A percentile compares a stretch with the other conserved stretches of the same genome.
Evolutionary conservation across 2,113 vertebrate species (phyloP).

Genomic region (Hiodon tergisus): DNA sequence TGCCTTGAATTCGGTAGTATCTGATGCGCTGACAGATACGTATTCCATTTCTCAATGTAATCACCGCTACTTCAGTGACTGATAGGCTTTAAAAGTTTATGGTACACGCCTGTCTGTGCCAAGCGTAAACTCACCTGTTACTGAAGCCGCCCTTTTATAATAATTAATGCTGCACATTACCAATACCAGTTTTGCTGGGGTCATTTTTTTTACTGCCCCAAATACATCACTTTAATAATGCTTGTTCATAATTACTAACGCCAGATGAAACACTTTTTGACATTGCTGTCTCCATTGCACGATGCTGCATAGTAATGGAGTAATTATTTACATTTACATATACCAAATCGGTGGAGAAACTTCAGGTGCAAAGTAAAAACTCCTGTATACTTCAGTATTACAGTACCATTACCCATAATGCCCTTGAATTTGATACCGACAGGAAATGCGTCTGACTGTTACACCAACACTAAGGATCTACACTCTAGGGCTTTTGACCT

Average conservation of each 20-base stretch:
- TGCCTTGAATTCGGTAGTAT: neutral
- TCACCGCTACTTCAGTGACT: neutral
- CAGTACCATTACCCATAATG: too few relatives aligned
- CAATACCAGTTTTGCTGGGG: too few relatives aligned
- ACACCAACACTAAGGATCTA: too few relatives aligned
- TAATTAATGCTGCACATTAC: too few relatives aligned
- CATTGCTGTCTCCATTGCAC: neutral
- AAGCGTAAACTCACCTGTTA: too few relatives aligned
- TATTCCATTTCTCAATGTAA: neutral
- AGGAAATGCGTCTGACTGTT: too few relatives aligned
- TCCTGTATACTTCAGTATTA: neutral
- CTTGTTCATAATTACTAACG: neutral
- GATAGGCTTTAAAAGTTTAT: neutral
- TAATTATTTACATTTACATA: neutral
- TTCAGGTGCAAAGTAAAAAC: neutral
- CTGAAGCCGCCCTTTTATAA: too few relatives aligned
- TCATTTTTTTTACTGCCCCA: too few relatives aligned
- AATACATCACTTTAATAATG: too few relatives aligned
- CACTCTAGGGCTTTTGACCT: neutral
- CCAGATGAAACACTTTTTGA: neutral
- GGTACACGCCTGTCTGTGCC: too few relatives aligned
- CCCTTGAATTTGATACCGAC: too few relatives aligned
- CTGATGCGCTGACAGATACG: neutral
- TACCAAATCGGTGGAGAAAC: neutral
- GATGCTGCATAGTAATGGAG: neutral